Evolutionary conservation across 2,888 invertebrate genomes (phyloP).

Genomic region (Unio pictorum): DNA sequence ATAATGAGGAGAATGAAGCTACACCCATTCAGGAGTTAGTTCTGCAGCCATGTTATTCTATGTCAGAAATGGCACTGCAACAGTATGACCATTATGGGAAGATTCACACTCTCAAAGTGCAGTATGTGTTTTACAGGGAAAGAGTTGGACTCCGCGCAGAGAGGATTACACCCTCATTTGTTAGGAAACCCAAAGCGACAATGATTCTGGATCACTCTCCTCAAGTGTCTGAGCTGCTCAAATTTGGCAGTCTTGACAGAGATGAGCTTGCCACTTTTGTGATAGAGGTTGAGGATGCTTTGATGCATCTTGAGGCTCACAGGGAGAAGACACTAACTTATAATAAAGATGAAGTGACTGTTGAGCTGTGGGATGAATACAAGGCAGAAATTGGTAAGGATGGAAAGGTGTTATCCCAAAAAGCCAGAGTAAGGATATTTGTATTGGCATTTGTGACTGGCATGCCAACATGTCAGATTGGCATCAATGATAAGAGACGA

Average conservation of each 20-base stretch:
- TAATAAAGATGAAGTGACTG: conserved; percentile 70
- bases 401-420: conserved; percentile 77
- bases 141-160: conserved; percentile 81
- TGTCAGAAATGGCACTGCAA: conserved; percentile 83
- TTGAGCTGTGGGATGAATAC: conserved; percentile 71
- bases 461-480: conserved; percentile 94
- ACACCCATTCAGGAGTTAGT: conserved; percentile 96
- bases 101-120: conserved; percentile 97
- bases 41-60: conserved; percentile 93
- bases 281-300: conserved; percentile 90
- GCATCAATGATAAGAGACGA: conserved; percentile 96
- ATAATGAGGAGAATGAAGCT: conserved; percentile 86
- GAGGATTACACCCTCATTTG: conserved; percentile 68
- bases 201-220: conserved; percentile 93
- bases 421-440: conserved; percentile 94
- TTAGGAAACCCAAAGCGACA: conserved; percentile 70
- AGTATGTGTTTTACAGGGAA: conserved; percentile 98
- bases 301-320: conserved; percentile 73
- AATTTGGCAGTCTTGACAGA: conserved; percentile 90
- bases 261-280: conserved; percentile 95
- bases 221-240: conserved; percentile 93
- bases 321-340: conserved; percentile 68
- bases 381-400: conserved; percentile 65
- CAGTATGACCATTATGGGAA: conserved; percentile 99
- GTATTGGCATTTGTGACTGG: conserved; percentile 96